Percentiles rank a stretch among this genome's conserved stretches.
phyloP scores from a whole-genome alignment of 2,888 invertebrate genomes.

The Sarcophaga caerulescens region DNA sequence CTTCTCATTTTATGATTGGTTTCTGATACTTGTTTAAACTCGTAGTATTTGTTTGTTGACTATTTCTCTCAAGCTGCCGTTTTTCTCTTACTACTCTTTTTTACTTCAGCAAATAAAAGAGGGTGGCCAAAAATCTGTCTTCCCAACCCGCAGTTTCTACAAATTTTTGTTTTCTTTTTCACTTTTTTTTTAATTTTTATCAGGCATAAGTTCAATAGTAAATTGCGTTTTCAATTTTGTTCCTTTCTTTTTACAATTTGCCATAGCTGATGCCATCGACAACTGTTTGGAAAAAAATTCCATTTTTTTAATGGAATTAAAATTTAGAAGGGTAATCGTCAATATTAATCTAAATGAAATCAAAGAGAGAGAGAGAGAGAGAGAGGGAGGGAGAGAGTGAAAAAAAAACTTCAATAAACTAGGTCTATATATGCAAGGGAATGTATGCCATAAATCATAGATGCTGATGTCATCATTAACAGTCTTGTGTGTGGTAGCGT shows the following conservation, averaged over 20 bases:
- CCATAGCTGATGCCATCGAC: conserved; percentile 41
- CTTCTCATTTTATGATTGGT: conserved; percentile 70
- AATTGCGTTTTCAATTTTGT: conserved; percentile 37
- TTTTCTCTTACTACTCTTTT: background rate
- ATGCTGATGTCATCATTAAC: conserved; percentile 61
- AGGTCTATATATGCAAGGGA: conserved; percentile 27
- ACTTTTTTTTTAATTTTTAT: background rate
- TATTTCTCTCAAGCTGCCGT: conserved; percentile 1
- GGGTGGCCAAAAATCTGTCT: conserved; percentile 37
- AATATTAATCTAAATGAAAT: conserved; percentile 49
- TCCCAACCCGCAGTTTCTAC: conserved; percentile 39
- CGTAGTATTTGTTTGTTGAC: conserved; percentile 30
- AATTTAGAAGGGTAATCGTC: conserved; percentile 68
- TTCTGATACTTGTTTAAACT: conserved; percentile 62
- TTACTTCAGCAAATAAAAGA: conserved; percentile 1
- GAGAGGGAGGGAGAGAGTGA: background rate
- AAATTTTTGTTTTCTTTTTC: conserved; percentile 16
- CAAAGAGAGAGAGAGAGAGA: background rate
- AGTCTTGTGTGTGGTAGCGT: conserved; percentile 15
- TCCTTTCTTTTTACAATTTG: background rate
- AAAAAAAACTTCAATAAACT: background rate
- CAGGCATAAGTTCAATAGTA: conserved; percentile 44
- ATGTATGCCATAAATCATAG: conserved; percentile 57
- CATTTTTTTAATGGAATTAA: conserved; percentile 66
- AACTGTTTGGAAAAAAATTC: conserved; percentile 40